Conservation (phyloP, 2,113 vertebrate species). For the Cottus gobio region DNA sequence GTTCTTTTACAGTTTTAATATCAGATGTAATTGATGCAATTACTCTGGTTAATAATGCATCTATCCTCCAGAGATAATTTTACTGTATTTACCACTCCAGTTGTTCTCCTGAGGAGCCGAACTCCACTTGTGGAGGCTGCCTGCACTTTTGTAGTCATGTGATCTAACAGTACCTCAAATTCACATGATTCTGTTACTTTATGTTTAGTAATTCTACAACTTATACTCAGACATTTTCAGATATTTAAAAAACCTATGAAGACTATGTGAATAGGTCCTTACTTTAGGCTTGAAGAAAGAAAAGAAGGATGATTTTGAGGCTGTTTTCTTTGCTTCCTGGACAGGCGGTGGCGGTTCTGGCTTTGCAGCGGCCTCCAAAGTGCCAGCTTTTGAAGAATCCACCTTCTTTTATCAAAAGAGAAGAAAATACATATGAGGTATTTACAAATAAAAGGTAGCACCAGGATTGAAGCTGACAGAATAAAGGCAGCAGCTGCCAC, state of each 20-base stretch:
- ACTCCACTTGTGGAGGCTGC: slow-evolving; percentile 76
- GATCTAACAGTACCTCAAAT: slow-evolving; percentile 80
- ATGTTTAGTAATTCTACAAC: slow-evolving; percentile 13
- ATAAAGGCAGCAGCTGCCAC: slow-evolving; percentile 28
- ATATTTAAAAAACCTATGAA: not conserved
- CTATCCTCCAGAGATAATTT: slow-evolving; percentile 4
- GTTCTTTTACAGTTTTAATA: slow-evolving; percentile 48
- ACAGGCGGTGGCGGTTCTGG: slow-evolving; percentile 71
- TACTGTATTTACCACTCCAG: slow-evolving; percentile 71
- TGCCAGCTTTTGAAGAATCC: slow-evolving; percentile 79
- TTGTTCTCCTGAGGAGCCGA: slow-evolving; percentile 68
- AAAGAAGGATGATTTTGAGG: slow-evolving; percentile 69
- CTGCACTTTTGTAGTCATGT: slow-evolving; percentile 76
- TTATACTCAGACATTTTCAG: slow-evolving; percentile 12
- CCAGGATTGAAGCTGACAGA: slow-evolving; percentile 21
- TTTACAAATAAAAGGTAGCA: not conserved
- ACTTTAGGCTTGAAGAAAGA: slow-evolving; percentile 83
- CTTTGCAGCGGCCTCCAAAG: slow-evolving; percentile 79
- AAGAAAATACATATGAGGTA: slow-evolving; percentile 24
- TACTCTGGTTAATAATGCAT: slow-evolving; percentile 59
- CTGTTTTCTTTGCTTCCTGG: slow-evolving; percentile 71
- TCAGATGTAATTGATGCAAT: slow-evolving; percentile 44
- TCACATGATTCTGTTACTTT: slow-evolving; percentile 70
- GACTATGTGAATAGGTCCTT: slow-evolving; percentile 27
- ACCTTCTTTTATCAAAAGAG: slow-evolving; percentile 71